A percentile compares a stretch with the other conserved stretches of the same genome.
These are phyloP conservation scores for Dichetophora obliterata DNA, from an alignment of 2,888 invertebrate genomes.

Conservation along the genomic window DNA sequence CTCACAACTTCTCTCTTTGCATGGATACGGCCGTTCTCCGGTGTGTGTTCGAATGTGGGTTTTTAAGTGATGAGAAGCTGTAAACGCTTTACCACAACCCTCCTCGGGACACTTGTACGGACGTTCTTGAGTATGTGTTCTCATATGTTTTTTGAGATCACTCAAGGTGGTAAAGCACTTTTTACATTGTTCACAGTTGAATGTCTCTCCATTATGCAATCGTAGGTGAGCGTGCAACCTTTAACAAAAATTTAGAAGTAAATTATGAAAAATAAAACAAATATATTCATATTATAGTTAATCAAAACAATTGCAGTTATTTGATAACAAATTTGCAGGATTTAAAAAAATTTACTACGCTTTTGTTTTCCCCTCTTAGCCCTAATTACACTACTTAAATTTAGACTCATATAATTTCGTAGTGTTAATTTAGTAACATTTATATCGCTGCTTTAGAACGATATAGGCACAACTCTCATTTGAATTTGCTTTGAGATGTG, in stretches of 20 bases:
- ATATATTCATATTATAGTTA: too few relatives aligned
- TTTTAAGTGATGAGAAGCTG: slow-evolving; percentile 93
- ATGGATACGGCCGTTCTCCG: slow-evolving; percentile 84
- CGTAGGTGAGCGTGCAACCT: slow-evolving; percentile 89
- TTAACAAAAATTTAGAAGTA: background rate
- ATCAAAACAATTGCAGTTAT: too few relatives aligned
- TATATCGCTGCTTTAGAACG: too few relatives aligned
- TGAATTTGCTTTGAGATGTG: too few relatives aligned
- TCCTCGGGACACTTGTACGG: slow-evolving; percentile 87
- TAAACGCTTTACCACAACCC: slow-evolving; percentile 92
- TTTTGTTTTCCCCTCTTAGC: too few relatives aligned
- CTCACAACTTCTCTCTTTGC: slow-evolving; percentile 77
- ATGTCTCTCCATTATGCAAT: slow-evolving; percentile 93
- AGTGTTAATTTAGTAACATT: too few relatives aligned
- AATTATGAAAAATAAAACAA: too few relatives aligned
- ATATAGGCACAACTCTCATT: too few relatives aligned
- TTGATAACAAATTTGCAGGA: too few relatives aligned
- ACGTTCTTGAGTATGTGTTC: slow-evolving; percentile 92
- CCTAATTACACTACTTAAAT: too few relatives aligned
- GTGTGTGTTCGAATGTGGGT: slow-evolving; percentile 84
- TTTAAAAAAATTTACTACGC: too few relatives aligned
- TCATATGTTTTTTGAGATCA: slow-evolving; percentile 93
- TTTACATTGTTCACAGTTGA: slow-evolving; percentile 89
- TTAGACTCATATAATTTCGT: too few relatives aligned
- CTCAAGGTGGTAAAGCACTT: slow-evolving; percentile 95